Conservation (phyloP, 2,888 invertebrate species). For the Hetaerina titia region DNA sequence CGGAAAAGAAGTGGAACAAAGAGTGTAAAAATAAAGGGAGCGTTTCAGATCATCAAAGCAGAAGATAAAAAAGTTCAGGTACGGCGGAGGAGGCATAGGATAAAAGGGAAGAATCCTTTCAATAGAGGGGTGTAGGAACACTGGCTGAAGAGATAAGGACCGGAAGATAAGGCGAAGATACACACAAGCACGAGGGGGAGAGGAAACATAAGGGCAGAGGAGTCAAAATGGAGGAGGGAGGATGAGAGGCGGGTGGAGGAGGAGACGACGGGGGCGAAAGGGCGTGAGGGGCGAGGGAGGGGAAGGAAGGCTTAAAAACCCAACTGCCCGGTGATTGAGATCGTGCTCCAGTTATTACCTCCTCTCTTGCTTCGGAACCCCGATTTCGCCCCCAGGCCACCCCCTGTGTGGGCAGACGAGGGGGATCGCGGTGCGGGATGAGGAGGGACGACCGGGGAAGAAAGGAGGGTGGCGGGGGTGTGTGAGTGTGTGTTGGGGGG, state of each 20-base stretch:
- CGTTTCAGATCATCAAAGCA: neutral
- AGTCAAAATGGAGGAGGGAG: neutral
- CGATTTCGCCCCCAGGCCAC: neutral
- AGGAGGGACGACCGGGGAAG: neutral
- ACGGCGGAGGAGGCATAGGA: neutral
- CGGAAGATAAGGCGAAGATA: constrained; percentile 1
- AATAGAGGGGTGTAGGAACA: neutral
- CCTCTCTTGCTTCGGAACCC: neutral
- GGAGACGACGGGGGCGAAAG: no score
- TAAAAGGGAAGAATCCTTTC: neutral
- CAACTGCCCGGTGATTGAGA: constrained; percentile 54
- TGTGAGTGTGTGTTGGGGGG: neutral
- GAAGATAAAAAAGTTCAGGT: neutral
- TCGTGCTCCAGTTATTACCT: constrained; percentile 63
- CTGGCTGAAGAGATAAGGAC: neutral
- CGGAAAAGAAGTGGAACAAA: neutral
- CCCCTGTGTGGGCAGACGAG: constrained; percentile 27
- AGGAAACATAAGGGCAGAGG: neutral
- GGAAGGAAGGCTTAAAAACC: constrained; percentile 28
- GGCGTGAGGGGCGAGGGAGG: neutral
- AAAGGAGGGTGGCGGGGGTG: neutral
- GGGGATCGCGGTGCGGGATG: neutral
- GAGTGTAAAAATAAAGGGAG: neutral
- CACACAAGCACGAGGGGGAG: neutral
- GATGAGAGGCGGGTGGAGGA: neutral